phyloP scores from a whole-genome alignment of 2,797 vertebrate species.

The Euphonia xanthogaster region DNA sequence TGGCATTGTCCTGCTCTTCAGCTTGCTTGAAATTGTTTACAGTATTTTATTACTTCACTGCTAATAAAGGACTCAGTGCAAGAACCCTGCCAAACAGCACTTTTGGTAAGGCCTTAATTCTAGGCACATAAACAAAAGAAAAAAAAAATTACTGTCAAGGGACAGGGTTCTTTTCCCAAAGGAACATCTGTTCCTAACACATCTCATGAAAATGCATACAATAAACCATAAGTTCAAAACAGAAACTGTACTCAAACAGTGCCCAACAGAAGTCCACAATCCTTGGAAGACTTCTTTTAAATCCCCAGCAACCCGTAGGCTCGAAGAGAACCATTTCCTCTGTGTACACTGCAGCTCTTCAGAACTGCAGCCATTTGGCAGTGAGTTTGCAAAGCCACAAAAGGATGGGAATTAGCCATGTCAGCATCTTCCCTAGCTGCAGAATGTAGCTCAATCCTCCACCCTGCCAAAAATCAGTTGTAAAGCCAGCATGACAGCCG shows the following conservation, averaged over 20 bases:
- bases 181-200: neutral
- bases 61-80: neutral
- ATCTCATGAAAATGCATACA: neutral
- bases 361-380: conserved; percentile 68
- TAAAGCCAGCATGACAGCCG: conserved; percentile 56
- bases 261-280: neutral
- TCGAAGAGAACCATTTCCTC: conserved; percentile 58
- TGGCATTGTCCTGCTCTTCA: neutral
- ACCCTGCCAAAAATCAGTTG: conserved; percentile 67
- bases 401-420: conserved; percentile 66
- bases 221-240: neutral
- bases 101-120: neutral
- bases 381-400: conserved; percentile 17
- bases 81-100: neutral
- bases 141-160: neutral
- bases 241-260: neutral
- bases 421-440: conserved; percentile 71
- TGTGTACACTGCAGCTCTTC: conserved; percentile 17
- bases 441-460: conserved; percentile 45
- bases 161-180: conserved; percentile 6
- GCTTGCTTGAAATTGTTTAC: neutral
- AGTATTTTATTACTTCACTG: neutral
- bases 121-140: neutral
- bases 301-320: conserved; percentile 6
- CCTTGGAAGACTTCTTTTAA: conserved; percentile 38